Evolutionary conservation across 1,140 invertebrate species (phyloP).

Genomic region (Drosophila tsacasi): DNA sequence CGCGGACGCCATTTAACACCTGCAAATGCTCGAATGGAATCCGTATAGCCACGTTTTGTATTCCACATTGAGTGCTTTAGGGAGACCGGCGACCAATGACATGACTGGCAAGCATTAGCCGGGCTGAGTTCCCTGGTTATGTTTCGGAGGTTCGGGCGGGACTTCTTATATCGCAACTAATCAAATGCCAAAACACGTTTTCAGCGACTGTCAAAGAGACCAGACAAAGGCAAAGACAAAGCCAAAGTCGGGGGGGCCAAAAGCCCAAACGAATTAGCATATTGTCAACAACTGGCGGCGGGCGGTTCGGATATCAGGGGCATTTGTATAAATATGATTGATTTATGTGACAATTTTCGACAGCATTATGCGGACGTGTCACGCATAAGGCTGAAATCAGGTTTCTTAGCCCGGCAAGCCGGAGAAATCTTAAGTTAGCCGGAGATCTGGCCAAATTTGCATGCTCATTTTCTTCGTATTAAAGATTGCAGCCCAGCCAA

Average conservation of each 20-base stretch:
- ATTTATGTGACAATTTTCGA: conserved; percentile 84
- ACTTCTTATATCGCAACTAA: conserved; percentile 53
- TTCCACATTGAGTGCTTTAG: conserved; percentile 8
- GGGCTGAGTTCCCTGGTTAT: conserved; percentile 5
- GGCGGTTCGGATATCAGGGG: conserved; percentile 70
- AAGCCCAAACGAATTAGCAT: conserved; percentile 59
- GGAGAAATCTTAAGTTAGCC: conserved; percentile 1
- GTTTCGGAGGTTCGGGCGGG: conserved; percentile 13
- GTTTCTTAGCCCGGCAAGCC: conserved; percentile 12
- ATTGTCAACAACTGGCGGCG: conserved; percentile 50
- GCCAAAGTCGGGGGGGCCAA: conserved; percentile 20
- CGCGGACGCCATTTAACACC: conserved; percentile 40
- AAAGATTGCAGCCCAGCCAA: conserved; percentile 53
- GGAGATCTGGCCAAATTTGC: conserved; percentile 53
- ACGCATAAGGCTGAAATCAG: conserved; percentile 63
- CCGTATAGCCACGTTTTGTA: conserved; percentile 24
- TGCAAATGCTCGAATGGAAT: conserved; percentile 13
- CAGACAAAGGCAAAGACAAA: conserved; percentile 17
- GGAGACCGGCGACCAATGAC: conserved; percentile 37
- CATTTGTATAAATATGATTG: conserved; percentile 84
- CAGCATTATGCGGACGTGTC: conserved; percentile 78
- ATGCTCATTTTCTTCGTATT: conserved; percentile 48
- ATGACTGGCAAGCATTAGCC: conserved; percentile 36
- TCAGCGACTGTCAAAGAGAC: conserved; percentile 41
- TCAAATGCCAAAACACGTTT: conserved; percentile 83